Percentiles rank a stretch among this genome's conserved stretches.
These are phyloP conservation scores for Drosophila ohnishii DNA, from an alignment of 1,140 invertebrate genomes.

Conservation along the genomic window DNA sequence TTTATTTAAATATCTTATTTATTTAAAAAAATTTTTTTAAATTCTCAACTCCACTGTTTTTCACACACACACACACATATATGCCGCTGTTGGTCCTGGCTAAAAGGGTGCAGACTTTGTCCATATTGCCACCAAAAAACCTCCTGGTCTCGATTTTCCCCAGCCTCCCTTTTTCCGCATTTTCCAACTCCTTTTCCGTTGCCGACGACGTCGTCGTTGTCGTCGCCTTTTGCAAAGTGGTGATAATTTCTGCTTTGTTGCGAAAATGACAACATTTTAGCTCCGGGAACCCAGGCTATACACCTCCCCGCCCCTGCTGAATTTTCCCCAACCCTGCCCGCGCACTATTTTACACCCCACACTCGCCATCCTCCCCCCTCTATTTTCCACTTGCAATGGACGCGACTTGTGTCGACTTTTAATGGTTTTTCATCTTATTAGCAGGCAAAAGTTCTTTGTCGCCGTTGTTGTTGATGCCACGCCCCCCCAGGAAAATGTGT, in stretches of 20 bases:
- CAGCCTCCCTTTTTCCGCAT: slow-evolving; percentile 22
- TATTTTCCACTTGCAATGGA: slow-evolving; percentile 60
- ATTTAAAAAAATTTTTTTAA: too few relatives aligned
- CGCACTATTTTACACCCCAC: background rate
- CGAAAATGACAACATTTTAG: slow-evolving; percentile 80
- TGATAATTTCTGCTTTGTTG: slow-evolving; percentile 82
- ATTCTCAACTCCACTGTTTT: slow-evolving; percentile 6
- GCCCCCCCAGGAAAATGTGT: slow-evolving; percentile 6
- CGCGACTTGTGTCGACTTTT: slow-evolving; percentile 77
- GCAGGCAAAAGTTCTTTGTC: slow-evolving; percentile 80
- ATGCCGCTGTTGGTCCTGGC: slow-evolving; percentile 15
- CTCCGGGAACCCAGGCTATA: slow-evolving; percentile 28
- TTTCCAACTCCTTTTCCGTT: slow-evolving; percentile 39
- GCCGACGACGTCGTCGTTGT: slow-evolving; percentile 35
- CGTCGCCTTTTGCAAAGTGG: slow-evolving; percentile 78
- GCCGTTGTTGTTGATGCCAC: slow-evolving; percentile 47
- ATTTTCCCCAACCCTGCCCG: background rate
- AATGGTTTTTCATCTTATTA: slow-evolving; percentile 81
- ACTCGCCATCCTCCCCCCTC: background rate
- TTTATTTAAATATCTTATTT: too few relatives aligned
- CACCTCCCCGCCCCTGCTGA: background rate
- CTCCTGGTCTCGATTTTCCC: background rate
- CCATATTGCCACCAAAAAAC: slow-evolving; percentile 27
- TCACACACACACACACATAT: background rate
- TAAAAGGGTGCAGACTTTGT: slow-evolving; percentile 49